phyloP scores from a whole-genome alignment of 1,140 invertebrate genomes.

The Leptopilina boulardi region DNA sequence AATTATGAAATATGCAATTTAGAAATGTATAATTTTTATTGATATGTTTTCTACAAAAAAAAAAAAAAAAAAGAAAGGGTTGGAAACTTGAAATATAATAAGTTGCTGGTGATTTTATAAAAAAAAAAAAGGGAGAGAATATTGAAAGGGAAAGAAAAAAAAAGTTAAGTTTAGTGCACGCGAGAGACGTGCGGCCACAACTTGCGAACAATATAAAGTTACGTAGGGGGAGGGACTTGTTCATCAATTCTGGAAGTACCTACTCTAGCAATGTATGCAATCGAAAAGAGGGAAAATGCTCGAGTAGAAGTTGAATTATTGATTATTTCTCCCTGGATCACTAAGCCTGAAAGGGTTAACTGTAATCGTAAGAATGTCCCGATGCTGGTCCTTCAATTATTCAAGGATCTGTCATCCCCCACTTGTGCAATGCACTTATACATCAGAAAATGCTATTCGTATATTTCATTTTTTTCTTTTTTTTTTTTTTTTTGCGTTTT shows the following conservation, averaged over 20 bases:
- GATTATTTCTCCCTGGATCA: conserved; percentile 31
- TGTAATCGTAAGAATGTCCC: conserved; percentile 31
- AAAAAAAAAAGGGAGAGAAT: neutral
- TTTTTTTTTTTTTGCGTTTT: neutral
- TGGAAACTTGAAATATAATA: conserved; percentile 7
- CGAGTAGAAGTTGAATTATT: conserved; percentile 33
- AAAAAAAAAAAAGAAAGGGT: neutral
- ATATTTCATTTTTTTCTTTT: conserved; percentile 14
- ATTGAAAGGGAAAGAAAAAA: neutral
- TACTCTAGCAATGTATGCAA: conserved; percentile 17
- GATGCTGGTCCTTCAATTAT: conserved; percentile 30
- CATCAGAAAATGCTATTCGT: conserved; percentile 9
- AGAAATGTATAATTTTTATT: conserved; percentile 6
- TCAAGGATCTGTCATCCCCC: conserved; percentile 27
- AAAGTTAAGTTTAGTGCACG: conserved; percentile 23
- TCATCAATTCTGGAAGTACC: conserved; percentile 23
- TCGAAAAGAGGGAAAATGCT: conserved; percentile 30
- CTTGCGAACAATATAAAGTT: conserved; percentile 28
- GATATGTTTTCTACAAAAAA: neutral
- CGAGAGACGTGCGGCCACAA: neutral
- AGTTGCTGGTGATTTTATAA: neutral
- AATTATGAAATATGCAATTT: conserved; percentile 7
- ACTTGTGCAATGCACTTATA: conserved; percentile 24
- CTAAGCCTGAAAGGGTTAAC: conserved; percentile 31
- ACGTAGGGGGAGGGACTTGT: conserved; percentile 11